Evolutionary conservation across 2,888 invertebrate species (phyloP).

Genomic region (Drosophila rellima): DNA sequence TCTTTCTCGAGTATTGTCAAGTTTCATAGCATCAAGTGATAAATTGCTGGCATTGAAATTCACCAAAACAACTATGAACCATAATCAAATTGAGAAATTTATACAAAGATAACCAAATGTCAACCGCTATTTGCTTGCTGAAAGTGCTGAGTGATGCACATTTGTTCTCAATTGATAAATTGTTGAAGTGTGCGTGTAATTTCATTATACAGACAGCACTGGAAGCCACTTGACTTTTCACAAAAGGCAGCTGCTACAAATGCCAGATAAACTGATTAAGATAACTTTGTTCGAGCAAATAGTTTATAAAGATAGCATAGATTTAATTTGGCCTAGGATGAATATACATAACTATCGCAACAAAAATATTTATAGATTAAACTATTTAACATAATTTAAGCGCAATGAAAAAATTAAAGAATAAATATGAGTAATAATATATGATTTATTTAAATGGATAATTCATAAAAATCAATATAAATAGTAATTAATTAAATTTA

Average conservation of each 20-base stretch:
- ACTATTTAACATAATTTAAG: neutral
- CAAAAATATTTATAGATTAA: neutral
- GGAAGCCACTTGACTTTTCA: conserved; percentile 42
- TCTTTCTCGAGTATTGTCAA: conserved; percentile 14
- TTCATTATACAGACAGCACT: conserved; percentile 56
- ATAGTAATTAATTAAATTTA: neutral
- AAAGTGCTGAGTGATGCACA: conserved; percentile 51
- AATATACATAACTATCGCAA: neutral
- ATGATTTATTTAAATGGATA: neutral
- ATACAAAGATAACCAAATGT: conserved; percentile 7
- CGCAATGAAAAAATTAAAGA: neutral
- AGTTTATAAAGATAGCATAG: conserved; percentile 29
- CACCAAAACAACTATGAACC: conserved; percentile 36
- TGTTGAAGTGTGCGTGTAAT: conserved; percentile 77
- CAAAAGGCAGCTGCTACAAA: conserved; percentile 39
- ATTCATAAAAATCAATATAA: neutral
- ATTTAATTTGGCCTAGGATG: neutral
- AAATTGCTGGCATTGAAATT: conserved; percentile 71
- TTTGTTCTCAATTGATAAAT: conserved; percentile 70
- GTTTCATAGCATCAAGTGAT: conserved; percentile 54
- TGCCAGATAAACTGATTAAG: conserved; percentile 50
- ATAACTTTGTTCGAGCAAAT: conserved; percentile 38
- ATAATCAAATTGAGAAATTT: conserved; percentile 64
- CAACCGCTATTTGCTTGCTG: conserved; percentile 12
- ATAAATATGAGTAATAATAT: neutral